Evolutionary conservation across 2,113 vertebrate species (phyloP), one percentile per base, ranked within the genome.

Genomic region (Desmodus rotundus): DNA sequence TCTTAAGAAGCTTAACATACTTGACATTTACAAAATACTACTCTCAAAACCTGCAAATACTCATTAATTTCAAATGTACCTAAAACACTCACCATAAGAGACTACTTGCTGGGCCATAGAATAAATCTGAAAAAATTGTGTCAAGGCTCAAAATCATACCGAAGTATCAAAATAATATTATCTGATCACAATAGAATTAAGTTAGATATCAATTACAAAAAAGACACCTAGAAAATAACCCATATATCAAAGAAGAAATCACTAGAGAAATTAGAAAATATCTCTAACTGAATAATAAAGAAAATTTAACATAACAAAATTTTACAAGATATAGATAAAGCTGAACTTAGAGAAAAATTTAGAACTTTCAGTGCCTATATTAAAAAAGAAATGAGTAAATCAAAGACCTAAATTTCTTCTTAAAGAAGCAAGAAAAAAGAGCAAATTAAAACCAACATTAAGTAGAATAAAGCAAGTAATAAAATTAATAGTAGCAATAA

Each of bases 101-200:
- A 31, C 17, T 90, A 5, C 31, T 80, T 31, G 7, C 11, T 84
- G 22, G 16, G 22, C 22, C 33, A 77, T 68, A 81, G 81, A 61
- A 74, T 36, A 94, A 92, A 80, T 54, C 50, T 45, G 4, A 76
- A 97, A 87, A 89, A 54, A 22, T 76, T 36, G 81, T 15, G 81
- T 15, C 38, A 61, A 80, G 36, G 8, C 65, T 92, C 88, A 89
- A 80, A 91, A 67, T 73, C 17, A 52, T 52, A 84, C 50, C 45
- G 78, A 91, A 87, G 2, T 58, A 90, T 63, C 63, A 88, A 93
- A 95, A 81, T 54, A 86, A 84, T 47, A 86, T 85, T 70, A 47
- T 84, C 36, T 87, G 43, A 92, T 85, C 24, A 81, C n/a, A 91
- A 16, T 14, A 85, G 56, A 97, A 88, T 77, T 87, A 54, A 73